Base-by-base conservation (phyloP, 2,113 vertebrate genomes). In the Istiophorus platypterus region DNA sequence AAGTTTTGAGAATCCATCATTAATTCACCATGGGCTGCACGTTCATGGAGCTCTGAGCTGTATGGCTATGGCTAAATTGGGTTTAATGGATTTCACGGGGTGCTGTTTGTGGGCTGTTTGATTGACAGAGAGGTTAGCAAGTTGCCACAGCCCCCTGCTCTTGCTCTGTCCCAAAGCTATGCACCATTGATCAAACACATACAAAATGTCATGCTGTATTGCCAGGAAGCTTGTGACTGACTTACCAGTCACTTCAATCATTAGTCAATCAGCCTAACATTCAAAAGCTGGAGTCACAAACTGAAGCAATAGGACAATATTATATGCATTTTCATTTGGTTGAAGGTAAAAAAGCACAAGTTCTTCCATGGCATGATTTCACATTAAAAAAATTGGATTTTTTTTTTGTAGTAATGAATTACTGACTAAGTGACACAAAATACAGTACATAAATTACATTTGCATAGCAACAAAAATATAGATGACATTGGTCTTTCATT, bases 1-100 rank as follows among this genome's bases (percentile, higher is more conserved):
- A 88, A 85, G 88, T 91, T 91, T 89, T 80, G 73, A 88, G 91
- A 92, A 88, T 88, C 80, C 82, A 80, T 90, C 86, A 88, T 89
- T 91, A 89, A 86, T 92, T 84, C 82, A 31, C 88, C 52, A 64
- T 39, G 58, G 85, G 81, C 65, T 64, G 82, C 74, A 84, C 24
- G 58, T 86, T 86, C 81, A 47, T 81, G 81, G 72, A 78, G 87
- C 81, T 87, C 54, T 65, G 84, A 92, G 87, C 86, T 89, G 84
- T 63, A 66, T 77, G 65, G 73, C 66, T 73, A 22, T 17, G 72
- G 64, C 70, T 88, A 89, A 92, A 93, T 92, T 92, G 92, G 82
- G 87, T 91, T 89, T 87, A 88, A 90, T 93, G 90, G 93, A 94
- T 92, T 92, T 92, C 91, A 91, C 68, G 76, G 92, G 86, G 88